Evolutionary conservation across 2,888 invertebrate species (phyloP), one percentile per base, ranked within the genome.

Genomic region (Scaptomyza tumidula): DNA sequence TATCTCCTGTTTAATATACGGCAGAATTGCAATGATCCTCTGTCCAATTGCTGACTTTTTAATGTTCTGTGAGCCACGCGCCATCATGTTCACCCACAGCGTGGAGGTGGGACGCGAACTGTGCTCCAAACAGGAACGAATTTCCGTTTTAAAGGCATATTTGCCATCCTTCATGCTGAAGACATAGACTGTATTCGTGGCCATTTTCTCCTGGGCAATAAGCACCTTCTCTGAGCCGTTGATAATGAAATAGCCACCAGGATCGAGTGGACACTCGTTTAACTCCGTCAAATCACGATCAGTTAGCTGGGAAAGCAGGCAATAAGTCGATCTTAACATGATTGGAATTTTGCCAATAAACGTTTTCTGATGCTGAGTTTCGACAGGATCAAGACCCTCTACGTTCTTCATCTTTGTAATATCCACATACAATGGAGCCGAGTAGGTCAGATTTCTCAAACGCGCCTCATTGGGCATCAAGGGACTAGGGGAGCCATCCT

Each of bases 381-480:
- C 98, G 60, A 97, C 94, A 0, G 98, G 96, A 76, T 98, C 98
- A 92, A 97, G 96, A 33, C 96, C 96, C 88, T 98, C 98, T 90
- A 97, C 96, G 6, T 97, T 94, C 82, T 98, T 97, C 0, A 98
- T 98, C 93, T 99, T 99, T 0, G 98, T 98, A 66, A 99, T 99
- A 92, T 99, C 99, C 0, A 99, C 99, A 93, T 99, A 99, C 0
- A 99, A 93, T 0, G 99, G 99, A 0, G 99, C 99, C 0, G 99
- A 99, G 92, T 99, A 99, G 0, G 99, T 99, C 43, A 99, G 93
- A 93, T 99, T 99, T 64, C 99, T 94, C 57, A 99, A 94, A 71
- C 99, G 95, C 5, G 99, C 99, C 93, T 99, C 99, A 90, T 99
- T 99, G 0, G 99, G 99, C 98, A 99, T 99, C 99, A 99, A 99